Evolutionary conservation across 2,113 vertebrate genomes (phyloP).

Genomic region (Rhizomys pruinosus): DNA sequence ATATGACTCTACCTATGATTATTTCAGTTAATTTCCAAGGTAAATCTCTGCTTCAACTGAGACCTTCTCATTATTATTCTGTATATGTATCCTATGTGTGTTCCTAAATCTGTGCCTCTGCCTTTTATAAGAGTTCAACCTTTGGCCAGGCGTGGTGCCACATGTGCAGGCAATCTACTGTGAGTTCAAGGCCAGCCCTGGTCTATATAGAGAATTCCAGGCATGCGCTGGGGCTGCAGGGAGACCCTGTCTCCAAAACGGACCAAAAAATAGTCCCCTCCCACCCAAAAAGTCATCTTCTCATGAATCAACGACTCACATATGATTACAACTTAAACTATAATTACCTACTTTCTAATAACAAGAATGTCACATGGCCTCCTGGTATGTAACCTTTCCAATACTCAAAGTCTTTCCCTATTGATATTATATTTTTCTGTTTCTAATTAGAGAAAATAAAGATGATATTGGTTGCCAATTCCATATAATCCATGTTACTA

Average conservation of each 20-base stretch:
- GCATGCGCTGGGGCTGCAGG: no score
- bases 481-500: neutral
- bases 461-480: slow-evolving; percentile 15
- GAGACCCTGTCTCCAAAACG: no score
- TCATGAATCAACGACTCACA: neutral
- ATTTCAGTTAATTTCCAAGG: slow-evolving; percentile 36
- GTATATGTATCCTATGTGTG: neutral
- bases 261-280: no score
- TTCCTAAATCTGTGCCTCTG: slow-evolving; percentile 21
- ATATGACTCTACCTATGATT: neutral
- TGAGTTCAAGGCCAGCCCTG: no score
- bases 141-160: no score
- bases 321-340: slow-evolving; percentile 34
- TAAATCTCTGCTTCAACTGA: neutral
- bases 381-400: neutral
- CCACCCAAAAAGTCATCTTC: no score
- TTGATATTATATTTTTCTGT: slow-evolving; percentile 54
- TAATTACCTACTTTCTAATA: slow-evolving; percentile 37
- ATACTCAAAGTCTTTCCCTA: no score
- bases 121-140: neutral
- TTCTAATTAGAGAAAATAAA: slow-evolving; percentile 49
- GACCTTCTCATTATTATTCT: slow-evolving; percentile 17
- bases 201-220: no score
- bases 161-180: no score
- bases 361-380: slow-evolving; percentile 24